These are phyloP conservation scores for Patella pellucida DNA, from an alignment of 2,888 invertebrate species.

Conservation along the genomic window DNA sequence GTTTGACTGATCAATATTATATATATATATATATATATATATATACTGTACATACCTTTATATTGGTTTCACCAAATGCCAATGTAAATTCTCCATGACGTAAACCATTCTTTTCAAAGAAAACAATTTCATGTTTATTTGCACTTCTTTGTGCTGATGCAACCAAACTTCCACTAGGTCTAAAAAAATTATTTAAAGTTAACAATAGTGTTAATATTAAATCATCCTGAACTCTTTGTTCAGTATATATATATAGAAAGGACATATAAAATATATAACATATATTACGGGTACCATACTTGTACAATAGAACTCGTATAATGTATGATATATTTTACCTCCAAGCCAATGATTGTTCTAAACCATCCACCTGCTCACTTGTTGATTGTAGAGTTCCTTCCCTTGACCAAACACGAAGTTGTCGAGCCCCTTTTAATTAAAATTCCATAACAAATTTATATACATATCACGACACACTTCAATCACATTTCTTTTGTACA, in stretches of 20 bases:
- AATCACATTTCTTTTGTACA: too few relatives aligned
- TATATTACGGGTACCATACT: not conserved
- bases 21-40: too few relatives aligned
- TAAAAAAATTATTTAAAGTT: constrained; percentile 73
- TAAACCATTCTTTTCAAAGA: constrained; percentile 93
- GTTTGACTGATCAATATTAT: too few relatives aligned
- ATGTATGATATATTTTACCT: constrained; percentile 67
- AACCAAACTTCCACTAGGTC: constrained; percentile 85
- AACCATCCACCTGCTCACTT: constrained; percentile 80
- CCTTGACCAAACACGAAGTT: constrained; percentile 79
- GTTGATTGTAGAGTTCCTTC: constrained; percentile 83
- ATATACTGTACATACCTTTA: constrained; percentile 65
- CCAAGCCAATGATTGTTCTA: constrained; percentile 72
- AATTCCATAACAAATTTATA: too few relatives aligned
- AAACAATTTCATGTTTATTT: constrained; percentile 79
- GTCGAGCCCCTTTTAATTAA: constrained; percentile 59
- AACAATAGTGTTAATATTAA: not conserved
- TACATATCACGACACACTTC: too few relatives aligned
- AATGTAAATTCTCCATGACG: constrained; percentile 85
- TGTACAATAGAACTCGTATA: too few relatives aligned
- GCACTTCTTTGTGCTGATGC: constrained; percentile 74
- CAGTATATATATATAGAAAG: not conserved
- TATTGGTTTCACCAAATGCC: constrained; percentile 74
- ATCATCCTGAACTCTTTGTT: not conserved
- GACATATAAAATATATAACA: not conserved